Evolutionary conservation across 2,113 vertebrate species (phyloP).

Genomic region (Pipa parva): DNA sequence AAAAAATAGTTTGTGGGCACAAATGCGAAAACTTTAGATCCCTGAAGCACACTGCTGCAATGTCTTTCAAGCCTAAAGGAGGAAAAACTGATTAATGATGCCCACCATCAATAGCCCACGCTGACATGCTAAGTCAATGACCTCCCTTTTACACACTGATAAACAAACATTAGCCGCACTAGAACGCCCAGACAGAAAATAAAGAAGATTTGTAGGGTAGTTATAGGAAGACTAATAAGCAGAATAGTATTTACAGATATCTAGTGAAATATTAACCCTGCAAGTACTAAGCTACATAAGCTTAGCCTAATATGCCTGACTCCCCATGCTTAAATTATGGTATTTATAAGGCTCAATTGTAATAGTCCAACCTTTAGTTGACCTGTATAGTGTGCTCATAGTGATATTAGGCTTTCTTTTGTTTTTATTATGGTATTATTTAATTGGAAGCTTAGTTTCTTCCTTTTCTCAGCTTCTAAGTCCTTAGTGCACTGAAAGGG

Average conservation of each 20-base stretch:
- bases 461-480: too few relatives aligned
- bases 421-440: too few relatives aligned
- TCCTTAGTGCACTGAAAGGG: too few relatives aligned
- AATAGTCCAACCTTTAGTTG: not conserved
- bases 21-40: slow-evolving; percentile 13
- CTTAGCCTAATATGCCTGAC: too few relatives aligned
- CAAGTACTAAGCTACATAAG: too few relatives aligned
- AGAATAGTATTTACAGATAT: not conserved
- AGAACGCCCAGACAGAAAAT: not conserved
- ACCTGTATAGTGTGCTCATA: not conserved
- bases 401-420: too few relatives aligned
- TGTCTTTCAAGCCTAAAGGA: not conserved
- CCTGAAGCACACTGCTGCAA: slow-evolving; percentile 4
- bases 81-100: not conserved
- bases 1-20: slow-evolving; percentile 18
- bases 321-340: too few relatives aligned
- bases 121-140: not conserved
- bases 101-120: slow-evolving; percentile 2
- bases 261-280: not conserved
- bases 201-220: not conserved
- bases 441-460: too few relatives aligned
- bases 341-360: not conserved
- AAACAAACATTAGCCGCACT: not conserved
- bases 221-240: not conserved
- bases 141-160: not conserved